A percentile compares a stretch with the other conserved stretches of the same genome.
phyloP scores from a whole-genome alignment of 2,113 vertebrate genomes.

The Mobula birostris region DNA sequence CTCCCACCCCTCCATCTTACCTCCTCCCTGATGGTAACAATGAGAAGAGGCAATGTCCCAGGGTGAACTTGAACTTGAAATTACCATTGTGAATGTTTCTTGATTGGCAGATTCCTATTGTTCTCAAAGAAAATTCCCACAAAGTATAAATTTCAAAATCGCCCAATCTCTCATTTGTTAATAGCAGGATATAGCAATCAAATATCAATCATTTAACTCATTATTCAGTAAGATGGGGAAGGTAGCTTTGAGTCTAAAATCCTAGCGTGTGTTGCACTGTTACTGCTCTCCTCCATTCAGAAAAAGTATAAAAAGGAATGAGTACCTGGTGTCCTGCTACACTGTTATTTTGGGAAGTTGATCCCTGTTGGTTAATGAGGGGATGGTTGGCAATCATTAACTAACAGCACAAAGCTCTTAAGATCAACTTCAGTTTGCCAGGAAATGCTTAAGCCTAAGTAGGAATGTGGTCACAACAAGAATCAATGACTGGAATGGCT shows the following conservation, averaged over 20 bases:
- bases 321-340: not conserved
- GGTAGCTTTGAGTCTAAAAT: not conserved
- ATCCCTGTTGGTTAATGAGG: not conserved
- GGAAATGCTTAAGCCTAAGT: not conserved
- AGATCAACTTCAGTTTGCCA: constrained; percentile 9
- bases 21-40: no score
- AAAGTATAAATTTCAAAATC: not conserved
- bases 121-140: not conserved
- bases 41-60: no score
- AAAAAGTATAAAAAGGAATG: not conserved
- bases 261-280: not conserved
- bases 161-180: not conserved
- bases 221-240: not conserved
- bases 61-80: no score
- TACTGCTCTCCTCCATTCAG: not conserved
- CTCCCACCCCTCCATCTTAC: no score
- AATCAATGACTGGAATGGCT: constrained; percentile 9
- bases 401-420: not conserved
- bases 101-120: not conserved
- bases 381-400: not conserved
- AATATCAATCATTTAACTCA: not conserved
- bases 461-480: not conserved
- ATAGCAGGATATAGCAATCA: not conserved
- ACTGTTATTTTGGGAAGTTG: not conserved
- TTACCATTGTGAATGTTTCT: not conserved